phyloP scores from a whole-genome alignment of 2,113 vertebrate species.

The Zapus hudsonius region DNA sequence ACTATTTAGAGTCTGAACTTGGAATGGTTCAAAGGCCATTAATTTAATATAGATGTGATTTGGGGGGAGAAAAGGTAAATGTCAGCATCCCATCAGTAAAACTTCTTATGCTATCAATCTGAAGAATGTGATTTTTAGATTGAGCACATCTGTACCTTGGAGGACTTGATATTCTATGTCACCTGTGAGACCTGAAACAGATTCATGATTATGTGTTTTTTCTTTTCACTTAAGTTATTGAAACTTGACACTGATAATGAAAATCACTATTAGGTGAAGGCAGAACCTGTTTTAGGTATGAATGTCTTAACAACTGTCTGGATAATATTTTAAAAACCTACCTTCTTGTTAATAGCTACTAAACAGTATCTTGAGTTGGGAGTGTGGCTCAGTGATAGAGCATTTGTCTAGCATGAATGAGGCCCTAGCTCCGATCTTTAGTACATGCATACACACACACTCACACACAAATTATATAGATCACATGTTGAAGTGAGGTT shows the following conservation, averaged over 20 bases:
- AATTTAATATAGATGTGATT: background rate
- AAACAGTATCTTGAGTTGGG: background rate
- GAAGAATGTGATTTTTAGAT: conserved; percentile 28
- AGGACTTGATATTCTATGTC: background rate
- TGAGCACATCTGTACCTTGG: background rate
- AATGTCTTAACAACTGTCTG: background rate
- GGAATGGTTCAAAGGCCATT: conserved; percentile 58
- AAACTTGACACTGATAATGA: background rate
- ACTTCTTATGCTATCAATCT: conserved; percentile 20
- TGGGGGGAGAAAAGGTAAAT: background rate
- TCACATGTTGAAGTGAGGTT: background rate
- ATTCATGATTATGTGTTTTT: conserved; percentile 57
- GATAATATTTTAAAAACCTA: background rate
- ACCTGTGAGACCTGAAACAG: background rate
- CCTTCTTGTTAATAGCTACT: background rate
- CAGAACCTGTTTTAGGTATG: conserved; percentile 40
- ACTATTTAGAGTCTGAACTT: conserved; percentile 44
- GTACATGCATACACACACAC: background rate
- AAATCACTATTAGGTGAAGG: conserved; percentile 10
- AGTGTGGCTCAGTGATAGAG: background rate
- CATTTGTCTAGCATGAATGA: background rate
- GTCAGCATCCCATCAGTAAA: conserved; percentile 42
- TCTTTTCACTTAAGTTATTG: conserved; percentile 26
- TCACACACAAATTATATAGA: background rate
- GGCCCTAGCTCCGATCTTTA: background rate